Conservation (phyloP, 2,888 invertebrate species). For the Liodrosophila aerea region DNA sequence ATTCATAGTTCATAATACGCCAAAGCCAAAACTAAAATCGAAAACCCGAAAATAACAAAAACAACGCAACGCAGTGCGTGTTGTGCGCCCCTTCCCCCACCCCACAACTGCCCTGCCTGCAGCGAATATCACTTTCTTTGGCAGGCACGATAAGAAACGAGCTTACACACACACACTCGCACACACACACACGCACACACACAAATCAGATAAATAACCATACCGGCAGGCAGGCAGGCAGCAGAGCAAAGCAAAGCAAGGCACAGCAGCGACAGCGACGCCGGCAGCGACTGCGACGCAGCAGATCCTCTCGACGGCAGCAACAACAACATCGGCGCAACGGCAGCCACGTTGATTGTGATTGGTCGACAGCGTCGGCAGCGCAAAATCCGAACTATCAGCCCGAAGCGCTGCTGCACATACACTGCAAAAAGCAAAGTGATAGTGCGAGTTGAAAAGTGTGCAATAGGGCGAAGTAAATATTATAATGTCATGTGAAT, state of each 20-base stretch:
- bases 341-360: constrained; percentile 44
- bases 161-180: constrained; percentile 13
- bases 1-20: constrained; percentile 1
- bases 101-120: background rate
- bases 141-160: constrained; percentile 46
- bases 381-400: constrained; percentile 56
- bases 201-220: too few species aligned
- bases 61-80: background rate
- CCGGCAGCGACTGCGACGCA: constrained; percentile 33
- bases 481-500: background rate
- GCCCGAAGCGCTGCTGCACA: constrained; percentile 52
- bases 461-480: background rate
- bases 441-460: background rate
- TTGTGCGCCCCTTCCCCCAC: background rate
- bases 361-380: constrained; percentile 62
- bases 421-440: constrained; percentile 51
- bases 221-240: constrained; percentile 23
- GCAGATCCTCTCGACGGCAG: constrained; percentile 52
- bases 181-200: constrained; percentile 23
- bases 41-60: too few species aligned
- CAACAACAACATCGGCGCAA: constrained; percentile 25
- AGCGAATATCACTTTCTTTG: constrained; percentile 57
- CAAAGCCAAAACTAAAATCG: too few species aligned
- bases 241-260: too few species aligned
- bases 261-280: too few species aligned